A percentile compares a stretch with the other conserved stretches of the same genome.
These are phyloP conservation scores for Pseudomugil gertrudae DNA, from an alignment of 2,797 vertebrate species.

Conservation along the genomic window DNA sequence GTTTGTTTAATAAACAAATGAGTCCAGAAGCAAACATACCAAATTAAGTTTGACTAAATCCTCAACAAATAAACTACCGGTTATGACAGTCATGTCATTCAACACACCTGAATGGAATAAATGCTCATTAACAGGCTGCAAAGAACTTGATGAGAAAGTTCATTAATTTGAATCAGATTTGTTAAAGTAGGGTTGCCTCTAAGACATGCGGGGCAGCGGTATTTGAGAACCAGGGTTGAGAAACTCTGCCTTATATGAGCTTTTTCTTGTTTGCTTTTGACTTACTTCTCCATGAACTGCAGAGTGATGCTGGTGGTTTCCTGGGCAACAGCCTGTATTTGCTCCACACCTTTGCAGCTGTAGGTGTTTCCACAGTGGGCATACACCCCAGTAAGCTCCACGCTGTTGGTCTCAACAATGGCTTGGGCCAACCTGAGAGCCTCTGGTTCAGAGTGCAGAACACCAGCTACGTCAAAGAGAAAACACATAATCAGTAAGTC, in stretches of 20 bases:
- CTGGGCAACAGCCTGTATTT: constrained; percentile 80
- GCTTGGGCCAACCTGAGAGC: constrained; percentile 79
- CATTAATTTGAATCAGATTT: too few species aligned
- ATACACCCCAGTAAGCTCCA: constrained; percentile 85
- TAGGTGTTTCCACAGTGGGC: constrained; percentile 90
- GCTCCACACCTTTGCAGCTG: constrained; percentile 73
- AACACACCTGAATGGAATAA: too few species aligned
- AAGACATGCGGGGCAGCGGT: too few species aligned
- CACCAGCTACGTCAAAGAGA: constrained; percentile 73
- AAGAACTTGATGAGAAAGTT: too few species aligned
- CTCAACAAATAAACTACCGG: too few species aligned
- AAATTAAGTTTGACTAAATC: not conserved
- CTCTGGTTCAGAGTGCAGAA: constrained; percentile 72
- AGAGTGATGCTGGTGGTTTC: constrained; percentile 77
- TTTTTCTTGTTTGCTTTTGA: not conserved
- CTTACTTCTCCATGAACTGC: constrained; percentile 84
- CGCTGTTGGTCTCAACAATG: constrained; percentile 63
- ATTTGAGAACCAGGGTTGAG: too few species aligned
- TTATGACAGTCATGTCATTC: too few species aligned
- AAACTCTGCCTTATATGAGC: too few species aligned
- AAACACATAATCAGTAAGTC: not conserved
- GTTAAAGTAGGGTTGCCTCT: too few species aligned
- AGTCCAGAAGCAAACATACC: not conserved
- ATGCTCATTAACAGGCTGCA: too few species aligned
- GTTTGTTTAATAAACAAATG: not conserved